These are phyloP conservation scores for Cossypha niveicapilla DNA, from an alignment of 2,797 vertebrate species.

Conservation along the genomic window DNA sequence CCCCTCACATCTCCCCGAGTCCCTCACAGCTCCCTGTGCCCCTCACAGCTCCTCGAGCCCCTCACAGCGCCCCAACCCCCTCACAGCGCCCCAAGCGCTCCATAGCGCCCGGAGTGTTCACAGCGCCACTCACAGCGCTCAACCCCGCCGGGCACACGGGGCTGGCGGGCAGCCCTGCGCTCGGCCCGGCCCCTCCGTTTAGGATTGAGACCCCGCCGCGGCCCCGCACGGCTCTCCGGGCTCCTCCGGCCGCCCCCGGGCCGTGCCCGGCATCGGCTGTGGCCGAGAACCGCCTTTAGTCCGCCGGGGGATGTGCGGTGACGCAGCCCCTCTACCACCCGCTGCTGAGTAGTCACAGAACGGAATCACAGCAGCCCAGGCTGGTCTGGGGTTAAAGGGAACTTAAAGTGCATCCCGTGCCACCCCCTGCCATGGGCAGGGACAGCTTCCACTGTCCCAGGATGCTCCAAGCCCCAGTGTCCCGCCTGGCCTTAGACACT, in stretches of 20 bases:
- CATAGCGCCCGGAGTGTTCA: not conserved
- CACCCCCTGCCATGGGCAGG: not conserved
- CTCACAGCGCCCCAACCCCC: fast-evolving
- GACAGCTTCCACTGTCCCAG: not conserved
- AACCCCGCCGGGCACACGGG: not conserved
- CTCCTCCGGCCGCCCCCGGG: not conserved
- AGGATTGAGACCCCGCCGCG: not conserved
- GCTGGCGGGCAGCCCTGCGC: too few relatives aligned
- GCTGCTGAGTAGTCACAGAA: not conserved
- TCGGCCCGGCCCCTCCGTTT: too few relatives aligned
- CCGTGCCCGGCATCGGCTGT: not conserved
- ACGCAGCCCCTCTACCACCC: not conserved
- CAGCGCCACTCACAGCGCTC: not conserved
- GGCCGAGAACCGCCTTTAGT: not conserved
- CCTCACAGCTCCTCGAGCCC: not conserved
- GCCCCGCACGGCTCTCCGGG: not conserved
- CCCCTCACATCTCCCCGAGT: too few relatives aligned
- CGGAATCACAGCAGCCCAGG: fast-evolving
- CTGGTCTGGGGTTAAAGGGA: not conserved
- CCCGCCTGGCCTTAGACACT: too few relatives aligned
- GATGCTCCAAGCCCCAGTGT: not conserved
- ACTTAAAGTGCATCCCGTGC: too few relatives aligned
- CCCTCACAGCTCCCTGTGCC: too few relatives aligned
- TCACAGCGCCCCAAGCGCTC: not conserved
- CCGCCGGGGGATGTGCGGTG: not conserved